Evolutionary conservation across 1,140 invertebrate genomes (phyloP).

Genomic region (Brachionus koreanus): DNA sequence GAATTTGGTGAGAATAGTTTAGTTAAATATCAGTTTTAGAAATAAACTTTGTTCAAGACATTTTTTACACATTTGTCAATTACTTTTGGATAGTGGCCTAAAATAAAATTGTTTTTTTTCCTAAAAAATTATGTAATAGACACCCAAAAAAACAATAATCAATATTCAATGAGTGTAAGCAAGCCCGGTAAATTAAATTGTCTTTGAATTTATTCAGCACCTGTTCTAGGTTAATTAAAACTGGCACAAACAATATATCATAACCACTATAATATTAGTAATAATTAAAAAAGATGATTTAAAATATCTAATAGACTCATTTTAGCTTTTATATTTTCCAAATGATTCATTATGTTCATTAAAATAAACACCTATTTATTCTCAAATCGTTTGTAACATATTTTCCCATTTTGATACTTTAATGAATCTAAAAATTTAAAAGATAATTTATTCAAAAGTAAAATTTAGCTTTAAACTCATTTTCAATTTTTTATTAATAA

Average conservation of each 20-base stretch:
- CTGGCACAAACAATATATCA: background rate
- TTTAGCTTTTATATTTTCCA: background rate
- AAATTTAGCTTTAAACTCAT: no score
- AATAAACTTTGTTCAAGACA: constrained; percentile 25
- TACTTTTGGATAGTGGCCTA: background rate
- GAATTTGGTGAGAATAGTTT: background rate
- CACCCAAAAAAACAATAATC: background rate
- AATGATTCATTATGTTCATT: background rate
- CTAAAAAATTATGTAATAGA: background rate
- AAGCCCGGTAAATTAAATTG: background rate
- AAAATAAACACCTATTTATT: background rate
- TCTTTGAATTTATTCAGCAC: background rate
- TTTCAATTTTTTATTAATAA: no score
- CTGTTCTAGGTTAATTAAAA: constrained; percentile 3
- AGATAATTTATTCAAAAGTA: background rate
- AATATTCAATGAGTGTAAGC: background rate
- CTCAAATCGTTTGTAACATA: background rate
- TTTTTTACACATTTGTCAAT: constrained; percentile 32
- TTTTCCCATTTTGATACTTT: background rate
- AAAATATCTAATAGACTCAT: background rate
- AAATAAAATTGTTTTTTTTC: background rate
- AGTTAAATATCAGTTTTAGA: constrained; percentile 22
- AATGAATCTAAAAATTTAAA: background rate
- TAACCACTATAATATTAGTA: background rate
- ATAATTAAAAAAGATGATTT: background rate